Percentiles rank a stretch among this genome's conserved stretches.
These are phyloP conservation scores for Pteruthius melanotis DNA, from an alignment of 2,113 vertebrate species.

Conservation along the genomic window DNA sequence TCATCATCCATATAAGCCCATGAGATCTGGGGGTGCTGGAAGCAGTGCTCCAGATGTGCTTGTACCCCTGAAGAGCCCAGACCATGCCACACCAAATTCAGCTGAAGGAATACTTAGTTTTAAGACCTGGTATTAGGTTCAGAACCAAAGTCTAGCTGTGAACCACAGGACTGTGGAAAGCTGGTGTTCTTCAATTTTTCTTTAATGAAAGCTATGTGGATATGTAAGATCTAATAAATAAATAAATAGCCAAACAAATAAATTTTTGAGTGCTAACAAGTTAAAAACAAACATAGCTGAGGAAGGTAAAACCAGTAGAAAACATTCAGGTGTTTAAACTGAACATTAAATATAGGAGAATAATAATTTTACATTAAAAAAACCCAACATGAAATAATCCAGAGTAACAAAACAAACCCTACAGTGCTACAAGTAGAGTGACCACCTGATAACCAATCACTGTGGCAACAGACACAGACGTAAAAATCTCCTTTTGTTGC, in stretches of 20 bases:
- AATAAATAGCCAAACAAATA: neutral
- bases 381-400: neutral
- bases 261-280: neutral
- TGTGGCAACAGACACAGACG: fast-evolving
- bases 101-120: neutral
- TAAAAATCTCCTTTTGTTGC: neutral
- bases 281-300: fast-evolving
- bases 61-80: neutral
- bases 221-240: neutral
- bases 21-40: neutral
- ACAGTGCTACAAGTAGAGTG: neutral
- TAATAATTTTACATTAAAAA: neutral
- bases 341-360: neutral
- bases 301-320: neutral
- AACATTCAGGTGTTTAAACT: neutral
- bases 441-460: neutral
- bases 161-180: neutral
- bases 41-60: fast-evolving
- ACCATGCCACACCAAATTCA: neutral
- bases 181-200: neutral
- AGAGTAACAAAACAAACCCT: neutral
- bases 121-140: neutral
- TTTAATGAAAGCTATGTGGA: neutral
- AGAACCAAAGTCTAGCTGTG: neutral
- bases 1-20: neutral